Evolutionary conservation across 2,113 vertebrate genomes (phyloP), one percentile per base, ranked within the genome.

Genomic region (Lampris incognitus): DNA sequence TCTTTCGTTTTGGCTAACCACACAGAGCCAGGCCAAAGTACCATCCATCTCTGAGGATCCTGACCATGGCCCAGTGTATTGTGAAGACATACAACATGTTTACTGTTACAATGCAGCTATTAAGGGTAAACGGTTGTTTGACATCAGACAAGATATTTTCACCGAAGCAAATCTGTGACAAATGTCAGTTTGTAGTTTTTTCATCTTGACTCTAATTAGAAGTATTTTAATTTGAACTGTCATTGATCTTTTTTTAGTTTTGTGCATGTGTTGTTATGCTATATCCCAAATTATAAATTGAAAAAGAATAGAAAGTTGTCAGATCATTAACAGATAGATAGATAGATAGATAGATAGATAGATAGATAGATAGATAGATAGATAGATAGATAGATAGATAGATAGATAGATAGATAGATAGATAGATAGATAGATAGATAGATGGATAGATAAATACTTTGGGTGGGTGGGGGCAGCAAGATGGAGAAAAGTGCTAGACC

Each of bases 401-500:
- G 24, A 24, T 24, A 24, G 24, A 24, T 24, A 24, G 24, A 24
- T 24, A 24, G 24, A 24, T 24, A 24, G 24, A 24, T 24, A 24
- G 24, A 24, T 24, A 24, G 24, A 24, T 24, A 24, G 24, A 24
- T 24, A 24, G 24, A 24, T 24, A 24, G 24, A 24, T 24, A 24
- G 24, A 24, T 24, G 0, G 24, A 24, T 24, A 24, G 24, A 24
- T 24, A 24, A 0, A 24, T 24, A 24, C 24, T 24, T 24, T 24
- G 24, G 24, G 24, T 24, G 24, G 24, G 24, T 24, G 38, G 56
- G 38, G 56, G 38, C 36, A 39, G 9, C 11, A 61, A 44, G 60
- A 55, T 40, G 9, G 48, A 56, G 70, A 69, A 69, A 36, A 38
- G 51, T 8, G 57, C 36, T 24, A 51, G 50, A 57, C 61, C 73